A percentile compares a stretch with the other conserved stretches of the same genome.
These are phyloP conservation scores for Cydia strobilella DNA, from an alignment of 1,140 invertebrate species.

Conservation along the genomic window DNA sequence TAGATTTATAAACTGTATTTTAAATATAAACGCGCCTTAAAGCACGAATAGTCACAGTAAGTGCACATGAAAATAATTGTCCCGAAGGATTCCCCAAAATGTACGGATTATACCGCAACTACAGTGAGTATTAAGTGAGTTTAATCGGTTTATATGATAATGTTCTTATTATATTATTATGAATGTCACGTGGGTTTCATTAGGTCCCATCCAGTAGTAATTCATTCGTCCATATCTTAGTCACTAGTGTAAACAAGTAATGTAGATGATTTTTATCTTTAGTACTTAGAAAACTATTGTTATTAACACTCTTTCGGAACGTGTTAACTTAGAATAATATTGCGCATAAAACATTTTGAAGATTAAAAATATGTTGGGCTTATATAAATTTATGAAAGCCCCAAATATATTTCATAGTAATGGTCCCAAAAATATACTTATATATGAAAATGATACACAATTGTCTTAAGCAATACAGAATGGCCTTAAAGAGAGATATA, in stretches of 20 bases:
- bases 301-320: slow-evolving; percentile 10
- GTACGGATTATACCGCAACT: not conserved
- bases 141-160: slow-evolving; percentile 20
- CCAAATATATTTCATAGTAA: slow-evolving; percentile 37
- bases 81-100: not conserved
- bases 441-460: not conserved
- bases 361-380: not conserved
- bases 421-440: slow-evolving; percentile 10
- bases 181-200: slow-evolving; percentile 45
- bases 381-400: not conserved
- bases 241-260: slow-evolving; percentile 63
- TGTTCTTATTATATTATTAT: slow-evolving; percentile 48
- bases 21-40: not conserved
- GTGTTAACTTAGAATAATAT: slow-evolving; percentile 23
- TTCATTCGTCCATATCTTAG: slow-evolving; percentile 77
- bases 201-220: slow-evolving; percentile 63
- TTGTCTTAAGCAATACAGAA: slow-evolving; percentile 61
- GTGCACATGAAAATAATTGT: not conserved
- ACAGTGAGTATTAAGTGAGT: not conserved
- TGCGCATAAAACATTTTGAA: slow-evolving; percentile 36
- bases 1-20: slow-evolving; percentile 44
- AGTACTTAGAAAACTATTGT: slow-evolving; percentile 52
- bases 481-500: slow-evolving; percentile 60
- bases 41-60: not conserved
- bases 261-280: slow-evolving; percentile 48